phyloP scores from a whole-genome alignment of 1,140 invertebrate genomes.

The Anastatus disparis region DNA sequence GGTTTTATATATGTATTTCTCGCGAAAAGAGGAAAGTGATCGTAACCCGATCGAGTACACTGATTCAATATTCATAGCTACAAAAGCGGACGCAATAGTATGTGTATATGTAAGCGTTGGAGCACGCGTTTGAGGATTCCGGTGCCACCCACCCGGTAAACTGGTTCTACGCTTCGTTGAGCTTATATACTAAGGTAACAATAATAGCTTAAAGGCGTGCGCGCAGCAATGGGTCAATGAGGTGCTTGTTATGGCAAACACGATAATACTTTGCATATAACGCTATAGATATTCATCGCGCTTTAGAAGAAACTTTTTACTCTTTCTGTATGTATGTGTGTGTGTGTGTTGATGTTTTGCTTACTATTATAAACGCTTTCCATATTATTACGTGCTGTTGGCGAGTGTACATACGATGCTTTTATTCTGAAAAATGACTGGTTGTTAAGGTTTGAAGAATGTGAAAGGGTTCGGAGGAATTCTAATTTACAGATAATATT shows the following conservation, averaged over 20 bases:
- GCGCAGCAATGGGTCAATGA: conserved; percentile 62
- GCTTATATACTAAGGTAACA: conserved; percentile 56
- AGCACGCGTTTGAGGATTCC: conserved; percentile 45
- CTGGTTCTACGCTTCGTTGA: conserved; percentile 54
- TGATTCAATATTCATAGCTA: conserved; percentile 47
- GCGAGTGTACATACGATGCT: too few relatives aligned
- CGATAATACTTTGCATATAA: conserved; percentile 66
- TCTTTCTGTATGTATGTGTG: background rate
- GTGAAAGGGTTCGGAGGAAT: too few relatives aligned
- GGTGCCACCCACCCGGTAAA: conserved; percentile 58
- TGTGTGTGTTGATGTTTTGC: too few relatives aligned
- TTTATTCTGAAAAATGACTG: too few relatives aligned
- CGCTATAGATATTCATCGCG: conserved; percentile 63
- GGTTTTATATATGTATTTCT: too few relatives aligned
- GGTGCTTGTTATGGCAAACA: conserved; percentile 65
- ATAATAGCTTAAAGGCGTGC: conserved; percentile 39
- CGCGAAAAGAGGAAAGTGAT: too few relatives aligned
- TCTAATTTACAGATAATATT: too few relatives aligned
- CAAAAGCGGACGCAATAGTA: conserved; percentile 7
- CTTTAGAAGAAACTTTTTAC: too few relatives aligned
- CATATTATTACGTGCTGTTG: too few relatives aligned
- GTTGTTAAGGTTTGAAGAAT: too few relatives aligned
- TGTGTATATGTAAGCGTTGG: conserved; percentile 16
- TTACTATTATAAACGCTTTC: too few relatives aligned
- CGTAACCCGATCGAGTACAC: too few relatives aligned